Evolutionary conservation across 2,888 invertebrate species (phyloP), one percentile per base, ranked within the genome.

Genomic region (Auanema sp.): DNA sequence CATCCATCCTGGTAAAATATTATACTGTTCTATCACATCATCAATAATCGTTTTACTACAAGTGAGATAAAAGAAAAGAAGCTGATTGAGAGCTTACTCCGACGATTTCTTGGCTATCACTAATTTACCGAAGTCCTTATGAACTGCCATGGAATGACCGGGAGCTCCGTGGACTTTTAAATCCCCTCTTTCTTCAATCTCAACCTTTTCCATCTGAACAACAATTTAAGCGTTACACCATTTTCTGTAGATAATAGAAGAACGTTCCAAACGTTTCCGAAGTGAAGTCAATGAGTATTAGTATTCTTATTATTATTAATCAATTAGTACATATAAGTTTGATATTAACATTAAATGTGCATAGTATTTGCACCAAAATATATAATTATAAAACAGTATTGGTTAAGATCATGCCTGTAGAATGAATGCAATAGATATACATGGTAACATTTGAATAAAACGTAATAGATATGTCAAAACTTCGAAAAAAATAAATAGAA

Each of bases 21-120:
- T 75, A 54, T 64, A 70, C 57, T 72, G 68, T 55, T 75, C 75
- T 18, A 75, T 24, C 23, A 69, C 64, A 49, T 72, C 75, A 51
- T 70, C 47, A 47, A 47, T 6, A 47, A 16, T 23, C 5, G 18
- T 52, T 18, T 23, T n/a, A 24, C 18, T 23, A 24, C 1, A 16
- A 23, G 1, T 6, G 10, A 24, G 8, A 16, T 16, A 52, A 52
- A 23, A n/a, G 5, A 53, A 60, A 54, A 18, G 24, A 5, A 53
- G 50, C 18, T 53, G 33, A 53, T 51, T 0, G 5, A 12, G n/a
- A 57, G 58, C 58, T 41, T 14, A 58, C 51, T 16, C 66, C 64
- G 62, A 63, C 5, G 55, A 51, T 51, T 69, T 71, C 21, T 71
- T 41, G 12, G 68, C 63, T 12, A 73, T 64, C 4, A 69, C 65